These are phyloP conservation scores for Bovichtus variegatus DNA, from an alignment of 2,797 vertebrate species.

Conservation along the genomic window DNA sequence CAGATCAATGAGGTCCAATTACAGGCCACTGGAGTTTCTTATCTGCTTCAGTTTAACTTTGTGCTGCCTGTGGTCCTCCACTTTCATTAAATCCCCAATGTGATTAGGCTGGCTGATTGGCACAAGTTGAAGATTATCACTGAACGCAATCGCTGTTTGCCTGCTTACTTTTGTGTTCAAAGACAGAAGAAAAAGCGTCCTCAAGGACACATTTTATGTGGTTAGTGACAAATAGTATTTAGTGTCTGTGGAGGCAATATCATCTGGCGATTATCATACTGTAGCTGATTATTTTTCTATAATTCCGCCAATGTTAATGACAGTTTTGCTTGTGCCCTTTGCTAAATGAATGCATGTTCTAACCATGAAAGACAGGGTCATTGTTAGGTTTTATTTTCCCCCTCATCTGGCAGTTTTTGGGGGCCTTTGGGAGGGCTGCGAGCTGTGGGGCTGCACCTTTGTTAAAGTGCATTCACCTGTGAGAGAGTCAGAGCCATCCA, in stretches of 20 bases:
- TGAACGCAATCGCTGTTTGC: conserved; percentile 65
- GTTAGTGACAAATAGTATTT: conserved; percentile 30
- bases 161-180: conserved; percentile 75
- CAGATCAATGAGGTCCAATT: conserved; percentile 85
- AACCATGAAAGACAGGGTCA: conserved; percentile 34
- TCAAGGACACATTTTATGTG: conserved; percentile 77
- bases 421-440: conserved; percentile 45
- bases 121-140: conserved; percentile 77
- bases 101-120: conserved; percentile 79
- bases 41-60: conserved; percentile 82
- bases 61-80: conserved; percentile 77
- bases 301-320: conserved; percentile 58
- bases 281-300: conserved; percentile 47
- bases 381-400: conserved; percentile 40
- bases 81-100: conserved; percentile 83
- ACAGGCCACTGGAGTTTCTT: conserved; percentile 82
- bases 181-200: conserved; percentile 68
- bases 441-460: conserved; percentile 60
- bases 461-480: conserved; percentile 78
- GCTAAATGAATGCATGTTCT: conserved; percentile 40
- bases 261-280: conserved; percentile 25
- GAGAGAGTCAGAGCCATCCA: conserved; percentile 59
- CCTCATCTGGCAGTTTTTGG: conserved; percentile 51
- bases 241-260: conserved; percentile 10
- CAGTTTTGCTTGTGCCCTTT: conserved; percentile 53